Conservation (phyloP, 1,140 invertebrate genomes). For the Apis laboriosa region DNA sequence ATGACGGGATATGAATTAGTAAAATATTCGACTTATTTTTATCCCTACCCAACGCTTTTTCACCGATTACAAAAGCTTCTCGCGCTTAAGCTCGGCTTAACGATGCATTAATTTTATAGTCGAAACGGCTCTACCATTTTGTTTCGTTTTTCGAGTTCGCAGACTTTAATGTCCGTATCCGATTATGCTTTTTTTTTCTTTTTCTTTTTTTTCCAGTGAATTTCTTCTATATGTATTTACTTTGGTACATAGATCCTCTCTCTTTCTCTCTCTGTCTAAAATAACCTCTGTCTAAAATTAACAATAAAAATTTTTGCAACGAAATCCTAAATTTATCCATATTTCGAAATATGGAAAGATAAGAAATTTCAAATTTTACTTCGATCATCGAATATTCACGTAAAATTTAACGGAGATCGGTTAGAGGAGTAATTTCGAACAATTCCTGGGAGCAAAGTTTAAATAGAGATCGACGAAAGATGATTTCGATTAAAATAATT, state of each 20-base stretch:
- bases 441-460: not conserved
- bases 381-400: no score
- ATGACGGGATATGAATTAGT: conserved; percentile 16
- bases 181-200: not conserved
- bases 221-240: not conserved
- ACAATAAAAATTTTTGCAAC: no score
- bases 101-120: conserved; percentile 12
- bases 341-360: no score
- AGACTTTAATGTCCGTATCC: conserved; percentile 4
- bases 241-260: no score
- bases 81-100: conserved; percentile 18
- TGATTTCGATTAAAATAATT: not conserved
- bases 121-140: not conserved
- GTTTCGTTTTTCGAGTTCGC: not conserved
- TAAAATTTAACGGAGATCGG: not conserved
- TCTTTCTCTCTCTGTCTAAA: no score
- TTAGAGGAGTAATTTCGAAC: not conserved
- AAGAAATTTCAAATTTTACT: no score
- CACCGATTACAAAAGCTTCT: conserved; percentile 12
- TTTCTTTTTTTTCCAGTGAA: not conserved
- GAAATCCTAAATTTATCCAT: no score
- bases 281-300: no score
- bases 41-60: not conserved
- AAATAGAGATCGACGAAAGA: not conserved
- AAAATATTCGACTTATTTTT: conserved; percentile 13